Percentiles rank a stretch among this genome's conserved stretches.
phyloP scores from a whole-genome alignment of 1,140 invertebrate species.

The Panonychus citri region DNA sequence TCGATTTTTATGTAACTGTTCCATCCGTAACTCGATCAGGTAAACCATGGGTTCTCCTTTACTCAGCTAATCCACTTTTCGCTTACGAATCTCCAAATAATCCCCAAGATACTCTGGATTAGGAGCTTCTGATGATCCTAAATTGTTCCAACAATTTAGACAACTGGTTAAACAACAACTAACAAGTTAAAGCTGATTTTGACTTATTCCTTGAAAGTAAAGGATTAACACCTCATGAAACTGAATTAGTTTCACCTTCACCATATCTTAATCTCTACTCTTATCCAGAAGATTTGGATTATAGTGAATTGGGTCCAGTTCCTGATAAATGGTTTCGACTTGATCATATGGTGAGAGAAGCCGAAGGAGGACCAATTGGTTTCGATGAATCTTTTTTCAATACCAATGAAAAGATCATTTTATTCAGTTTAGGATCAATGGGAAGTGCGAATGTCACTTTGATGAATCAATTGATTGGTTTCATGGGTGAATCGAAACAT shows the following conservation, averaged over 20 bases:
- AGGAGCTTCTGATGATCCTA: neutral
- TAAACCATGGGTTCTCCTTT: neutral
- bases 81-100: neutral
- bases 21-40: constrained; percentile 1
- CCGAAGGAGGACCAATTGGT: neutral
- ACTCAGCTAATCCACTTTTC: constrained; percentile 4
- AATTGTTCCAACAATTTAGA: neutral
- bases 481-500: neutral
- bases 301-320: neutral
- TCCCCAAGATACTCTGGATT: constrained; percentile 3
- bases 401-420: constrained; percentile 5
- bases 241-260: neutral
- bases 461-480: neutral
- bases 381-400: neutral
- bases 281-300: constrained; percentile 11
- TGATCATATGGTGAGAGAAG: neutral
- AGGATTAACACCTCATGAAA: neutral
- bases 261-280: constrained; percentile 9
- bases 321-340: neutral
- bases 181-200: neutral
- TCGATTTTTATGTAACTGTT: constrained; percentile 4
- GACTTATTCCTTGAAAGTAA: neutral
- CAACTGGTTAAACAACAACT: neutral
- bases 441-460: constrained; percentile 12
- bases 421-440: constrained; percentile 10